Evolutionary conservation across 2,888 invertebrate species (phyloP), one percentile per base, ranked within the genome.

Genomic region (Dorcus hopei): DNA sequence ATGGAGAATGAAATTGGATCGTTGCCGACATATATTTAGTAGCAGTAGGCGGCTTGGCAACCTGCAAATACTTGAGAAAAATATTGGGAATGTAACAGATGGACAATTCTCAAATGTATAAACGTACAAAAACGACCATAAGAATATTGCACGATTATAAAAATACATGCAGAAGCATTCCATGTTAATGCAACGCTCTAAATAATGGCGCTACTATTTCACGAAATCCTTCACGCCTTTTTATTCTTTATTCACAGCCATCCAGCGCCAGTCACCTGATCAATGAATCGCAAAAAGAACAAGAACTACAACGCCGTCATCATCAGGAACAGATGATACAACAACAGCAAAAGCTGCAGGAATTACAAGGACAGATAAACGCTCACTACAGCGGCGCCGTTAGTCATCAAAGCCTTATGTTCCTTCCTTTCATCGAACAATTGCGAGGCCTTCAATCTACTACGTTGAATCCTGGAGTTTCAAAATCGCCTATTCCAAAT

Each of bases 391-490:
- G 76, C 41, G 71, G 70, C 7, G 66, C 69, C 11, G 72, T 72
- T 79, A 85, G 84, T 6, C 85, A 87, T 0, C 89, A 83, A 69
- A 81, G 86, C 2, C 81, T 89, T 58, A 84, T 86, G 74, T 85
- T 89, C 68, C 80, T 89, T 60, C 89, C 90, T n/a, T 82, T 89
- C 65, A 77, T 90, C 69, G 90, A 87, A 68, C 87, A 87, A 70
- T 80, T 87, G 74, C 75, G 76, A 70, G 75, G 74, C 9, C 57
- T 77, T 49, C 77, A 76, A 57, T 72, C 73, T 8, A 66, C 70
- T 23, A 68, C 68, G 26, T 67, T 71, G 70, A 79, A 72, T 33
- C 74, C 72, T 23, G 70, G 67, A 56, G 70, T 73, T 48, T 64
- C 72, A 19, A 77, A 77, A 69, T 65, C 71, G 16, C 70, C 74